phyloP scores from a whole-genome alignment of 2,888 invertebrate species.

The Himalopsyche anomala region DNA sequence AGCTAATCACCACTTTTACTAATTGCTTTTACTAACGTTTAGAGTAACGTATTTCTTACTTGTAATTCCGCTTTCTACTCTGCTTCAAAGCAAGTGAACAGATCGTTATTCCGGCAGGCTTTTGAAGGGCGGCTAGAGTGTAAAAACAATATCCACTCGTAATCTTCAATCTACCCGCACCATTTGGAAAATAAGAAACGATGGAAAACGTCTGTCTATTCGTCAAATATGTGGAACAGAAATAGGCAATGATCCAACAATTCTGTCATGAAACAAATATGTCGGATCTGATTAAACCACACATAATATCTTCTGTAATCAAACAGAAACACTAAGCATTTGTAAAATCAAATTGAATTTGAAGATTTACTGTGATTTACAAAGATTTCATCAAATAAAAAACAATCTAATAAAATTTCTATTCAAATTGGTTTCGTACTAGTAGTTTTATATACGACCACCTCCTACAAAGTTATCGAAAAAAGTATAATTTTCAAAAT shows the following conservation, averaged over 20 bases:
- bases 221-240: conserved; percentile 9
- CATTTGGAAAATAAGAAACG: conserved; percentile 44
- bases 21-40: conserved; percentile 58
- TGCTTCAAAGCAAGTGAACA: conserved; percentile 48
- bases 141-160: conserved; percentile 49
- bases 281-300: not conserved
- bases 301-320: not conserved
- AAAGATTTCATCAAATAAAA: too few relatives aligned
- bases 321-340: too few relatives aligned
- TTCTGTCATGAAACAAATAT: not conserved
- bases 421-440: too few relatives aligned
- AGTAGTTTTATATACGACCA: too few relatives aligned
- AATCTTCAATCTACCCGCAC: not conserved
- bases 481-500: too few relatives aligned
- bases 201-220: conserved; percentile 52
- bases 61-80: conserved; percentile 48
- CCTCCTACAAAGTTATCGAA: too few relatives aligned
- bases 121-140: not conserved
- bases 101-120: conserved; percentile 54
- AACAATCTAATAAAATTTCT: too few relatives aligned
- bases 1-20: conserved; percentile 62
- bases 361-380: too few relatives aligned
- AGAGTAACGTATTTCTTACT: conserved; percentile 56
- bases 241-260: not conserved
- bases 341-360: too few relatives aligned